These are phyloP conservation scores for Notiomystis cincta DNA, from an alignment of 2,113 vertebrate species.

Conservation along the genomic window DNA sequence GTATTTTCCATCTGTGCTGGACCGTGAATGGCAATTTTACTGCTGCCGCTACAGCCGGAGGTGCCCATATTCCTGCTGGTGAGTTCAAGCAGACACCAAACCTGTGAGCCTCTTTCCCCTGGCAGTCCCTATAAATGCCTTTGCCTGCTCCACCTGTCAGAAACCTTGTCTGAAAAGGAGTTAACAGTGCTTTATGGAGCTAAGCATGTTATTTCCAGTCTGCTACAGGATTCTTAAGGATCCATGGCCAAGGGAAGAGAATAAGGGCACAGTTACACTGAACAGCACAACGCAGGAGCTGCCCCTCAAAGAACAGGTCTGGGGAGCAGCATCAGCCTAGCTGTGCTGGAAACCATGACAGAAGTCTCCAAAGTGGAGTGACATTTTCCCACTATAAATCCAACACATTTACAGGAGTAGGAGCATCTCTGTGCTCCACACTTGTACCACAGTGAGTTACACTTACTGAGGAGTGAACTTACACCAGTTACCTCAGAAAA, in stretches of 20 bases:
- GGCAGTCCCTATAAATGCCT: background rate
- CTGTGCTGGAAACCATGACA: background rate
- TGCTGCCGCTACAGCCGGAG: slow-evolving; percentile 90
- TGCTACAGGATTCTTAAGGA: background rate
- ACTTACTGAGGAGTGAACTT: background rate
- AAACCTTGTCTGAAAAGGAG: background rate
- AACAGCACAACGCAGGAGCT: fast-evolving
- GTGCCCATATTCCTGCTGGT: slow-evolving; percentile 95
- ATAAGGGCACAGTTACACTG: background rate
- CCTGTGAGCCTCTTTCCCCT: background rate
- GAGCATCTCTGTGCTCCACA: background rate
- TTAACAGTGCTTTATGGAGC: background rate
- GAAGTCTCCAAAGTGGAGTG: background rate
- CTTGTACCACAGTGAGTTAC: background rate
- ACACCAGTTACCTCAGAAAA: background rate
- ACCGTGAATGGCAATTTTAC: slow-evolving; percentile 97
- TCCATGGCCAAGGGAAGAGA: background rate
- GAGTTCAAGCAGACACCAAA: slow-evolving; percentile 49
- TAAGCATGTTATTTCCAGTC: background rate
- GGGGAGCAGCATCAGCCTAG: background rate
- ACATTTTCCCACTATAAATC: background rate
- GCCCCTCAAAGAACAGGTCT: background rate
- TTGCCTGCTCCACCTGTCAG: background rate
- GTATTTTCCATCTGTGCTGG: slow-evolving; percentile 91
- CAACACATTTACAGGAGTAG: background rate